Evolutionary conservation across 2,113 vertebrate genomes (phyloP).

Genomic region (Helogale parvula): DNA sequence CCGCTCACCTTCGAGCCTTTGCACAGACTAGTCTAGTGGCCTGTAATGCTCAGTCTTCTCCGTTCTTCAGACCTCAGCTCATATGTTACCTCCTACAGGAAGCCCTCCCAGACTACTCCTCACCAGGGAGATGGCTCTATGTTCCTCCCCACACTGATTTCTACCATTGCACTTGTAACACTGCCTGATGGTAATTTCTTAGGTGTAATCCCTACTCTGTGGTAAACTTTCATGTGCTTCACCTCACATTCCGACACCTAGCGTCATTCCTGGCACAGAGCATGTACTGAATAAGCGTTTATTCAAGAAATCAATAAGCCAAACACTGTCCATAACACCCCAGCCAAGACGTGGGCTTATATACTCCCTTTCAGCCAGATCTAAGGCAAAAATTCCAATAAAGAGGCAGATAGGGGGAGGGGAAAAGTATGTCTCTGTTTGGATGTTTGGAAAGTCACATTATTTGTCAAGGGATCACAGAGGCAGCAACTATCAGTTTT

Average conservation of each 20-base stretch:
- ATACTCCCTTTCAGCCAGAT: not conserved
- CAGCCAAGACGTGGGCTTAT: not conserved
- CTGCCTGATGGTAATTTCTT: not conserved
- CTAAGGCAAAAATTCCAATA: not conserved
- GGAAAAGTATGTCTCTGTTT: not conserved
- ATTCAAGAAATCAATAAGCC: constrained; percentile 1
- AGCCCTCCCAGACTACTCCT: not conserved
- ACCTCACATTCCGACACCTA: not conserved
- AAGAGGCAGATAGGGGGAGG: not conserved
- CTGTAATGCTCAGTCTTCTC: not conserved
- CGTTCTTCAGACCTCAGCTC: not conserved
- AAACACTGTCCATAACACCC: not conserved
- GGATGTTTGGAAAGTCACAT: not conserved
- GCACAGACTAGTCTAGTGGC: not conserved
- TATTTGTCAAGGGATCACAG: not conserved
- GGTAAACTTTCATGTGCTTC: not conserved
- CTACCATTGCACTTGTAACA: not conserved
- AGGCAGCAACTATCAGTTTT: not conserved
- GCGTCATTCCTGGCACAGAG: not conserved
- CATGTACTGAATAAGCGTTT: not conserved
- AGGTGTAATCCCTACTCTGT: accelerated
- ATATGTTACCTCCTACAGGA: not conserved
- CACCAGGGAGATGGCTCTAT: not conserved
- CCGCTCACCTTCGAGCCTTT: not conserved
- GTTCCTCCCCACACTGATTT: not conserved